A percentile compares a stretch with the other conserved stretches of the same genome.
Evolutionary conservation across 2,797 vertebrate genomes (phyloP).

Genomic region (Silurus aristotelis): DNA sequence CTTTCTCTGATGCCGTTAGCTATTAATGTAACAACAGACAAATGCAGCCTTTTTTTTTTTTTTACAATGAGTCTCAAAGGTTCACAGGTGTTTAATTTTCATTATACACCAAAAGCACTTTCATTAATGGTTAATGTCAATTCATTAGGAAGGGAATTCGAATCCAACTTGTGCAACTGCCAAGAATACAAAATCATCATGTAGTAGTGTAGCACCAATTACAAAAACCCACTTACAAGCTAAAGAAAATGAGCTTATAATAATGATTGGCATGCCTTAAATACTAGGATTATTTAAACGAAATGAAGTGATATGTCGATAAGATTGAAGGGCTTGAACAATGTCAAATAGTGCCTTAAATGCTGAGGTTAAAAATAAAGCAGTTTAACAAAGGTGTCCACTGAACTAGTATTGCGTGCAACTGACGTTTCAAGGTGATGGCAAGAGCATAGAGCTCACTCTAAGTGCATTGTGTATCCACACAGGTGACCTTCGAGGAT

Average conservation of each 20-base stretch:
- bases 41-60: conserved; percentile 1
- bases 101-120: conserved; percentile 29
- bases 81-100: conserved; percentile 29
- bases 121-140: conserved; percentile 20
- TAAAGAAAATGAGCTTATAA: neutral
- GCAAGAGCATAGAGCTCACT: neutral
- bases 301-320: neutral
- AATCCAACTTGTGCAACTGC: conserved; percentile 12
- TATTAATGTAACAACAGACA: conserved; percentile 8
- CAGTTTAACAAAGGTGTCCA: neutral
- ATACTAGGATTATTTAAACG: conserved; percentile 10
- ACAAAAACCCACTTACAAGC: conserved; percentile 1
- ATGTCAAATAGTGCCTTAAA: neutral
- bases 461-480: neutral
- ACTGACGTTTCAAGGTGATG: neutral
- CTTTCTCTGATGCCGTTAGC: neutral
- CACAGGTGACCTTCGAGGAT: conserved; percentile 69
- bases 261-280: neutral
- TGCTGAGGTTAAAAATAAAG: neutral
- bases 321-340: neutral
- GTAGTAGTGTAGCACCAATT: neutral
- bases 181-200: conserved; percentile 12
- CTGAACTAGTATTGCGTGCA: neutral
- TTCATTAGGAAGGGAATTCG: conserved; percentile 31
- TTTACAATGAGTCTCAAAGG: conserved; percentile 23